Conservation (phyloP, 1,140 invertebrate genomes). For the Lucilia cuprina region DNA sequence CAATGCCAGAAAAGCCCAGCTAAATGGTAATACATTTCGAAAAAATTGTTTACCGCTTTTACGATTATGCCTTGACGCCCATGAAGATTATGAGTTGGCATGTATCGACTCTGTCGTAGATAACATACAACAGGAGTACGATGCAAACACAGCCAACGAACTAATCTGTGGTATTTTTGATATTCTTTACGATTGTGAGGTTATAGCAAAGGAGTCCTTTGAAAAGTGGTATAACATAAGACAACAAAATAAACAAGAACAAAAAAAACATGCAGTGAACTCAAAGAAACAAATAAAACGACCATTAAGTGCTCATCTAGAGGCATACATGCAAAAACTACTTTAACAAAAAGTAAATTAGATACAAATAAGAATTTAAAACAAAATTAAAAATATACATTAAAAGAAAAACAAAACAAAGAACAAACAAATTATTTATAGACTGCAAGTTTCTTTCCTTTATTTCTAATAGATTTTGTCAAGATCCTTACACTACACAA, state of each 20-base stretch:
- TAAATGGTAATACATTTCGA: slow-evolving; percentile 35
- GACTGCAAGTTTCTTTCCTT: too few species aligned
- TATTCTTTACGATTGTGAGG: slow-evolving; percentile 39
- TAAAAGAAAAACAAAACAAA: too few species aligned
- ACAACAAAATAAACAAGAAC: neutral
- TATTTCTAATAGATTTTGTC: too few species aligned
- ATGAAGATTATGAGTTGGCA: slow-evolving; percentile 35
- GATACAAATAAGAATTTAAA: too few species aligned
- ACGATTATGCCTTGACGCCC: slow-evolving; percentile 35
- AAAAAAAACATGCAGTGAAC: neutral
- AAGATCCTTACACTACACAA: too few species aligned
- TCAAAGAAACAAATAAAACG: neutral
- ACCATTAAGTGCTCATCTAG: too few species aligned
- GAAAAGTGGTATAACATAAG: slow-evolving; percentile 39
- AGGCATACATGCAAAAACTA: too few species aligned
- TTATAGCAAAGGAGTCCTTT: slow-evolving; percentile 41
- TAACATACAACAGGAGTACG: slow-evolving; percentile 25
- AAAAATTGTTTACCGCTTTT: slow-evolving; percentile 39
- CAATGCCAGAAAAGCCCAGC: neutral
- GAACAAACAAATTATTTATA: too few species aligned
- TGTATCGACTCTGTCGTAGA: slow-evolving; percentile 39
- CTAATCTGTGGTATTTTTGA: slow-evolving; percentile 38
- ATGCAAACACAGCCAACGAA: slow-evolving; percentile 7
- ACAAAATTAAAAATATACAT: too few species aligned
- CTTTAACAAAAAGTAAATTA: too few species aligned